These are phyloP conservation scores for Mythimna vitellina DNA, from an alignment of 2,888 invertebrate species.

Conservation along the genomic window DNA sequence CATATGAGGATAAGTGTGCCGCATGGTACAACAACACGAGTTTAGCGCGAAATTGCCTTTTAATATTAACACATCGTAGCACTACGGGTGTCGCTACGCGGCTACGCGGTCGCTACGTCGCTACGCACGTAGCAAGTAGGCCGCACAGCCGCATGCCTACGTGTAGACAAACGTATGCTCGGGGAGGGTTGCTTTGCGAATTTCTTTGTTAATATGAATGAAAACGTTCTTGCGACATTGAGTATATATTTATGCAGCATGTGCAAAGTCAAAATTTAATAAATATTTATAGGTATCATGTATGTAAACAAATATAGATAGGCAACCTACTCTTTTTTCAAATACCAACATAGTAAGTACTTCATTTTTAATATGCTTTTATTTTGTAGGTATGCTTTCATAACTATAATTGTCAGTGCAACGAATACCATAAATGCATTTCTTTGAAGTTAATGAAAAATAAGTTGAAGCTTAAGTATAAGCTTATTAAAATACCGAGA, in stretches of 20 bases:
- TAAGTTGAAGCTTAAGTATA: background rate
- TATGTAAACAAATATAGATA: background rate
- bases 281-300: background rate
- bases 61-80: slow-evolving; percentile 65
- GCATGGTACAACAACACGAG: slow-evolving; percentile 43
- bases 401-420: background rate
- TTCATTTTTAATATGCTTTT: too few species aligned
- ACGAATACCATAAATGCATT: background rate
- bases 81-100: slow-evolving; percentile 66
- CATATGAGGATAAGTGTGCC: slow-evolving; percentile 49
- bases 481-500: slow-evolving; percentile 23
- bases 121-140: slow-evolving; percentile 77
- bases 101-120: slow-evolving; percentile 62
- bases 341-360: too few species aligned
- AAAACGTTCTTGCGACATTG: slow-evolving; percentile 6
- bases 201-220: slow-evolving; percentile 11
- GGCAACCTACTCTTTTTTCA: too few species aligned
- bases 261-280: background rate
- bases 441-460: background rate
- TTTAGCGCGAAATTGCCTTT: slow-evolving; percentile 60
- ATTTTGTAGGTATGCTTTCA: too few species aligned
- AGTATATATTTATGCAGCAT: background rate
- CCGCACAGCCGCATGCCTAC: slow-evolving; percentile 73
- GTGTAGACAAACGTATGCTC: slow-evolving; percentile 69
- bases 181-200: slow-evolving; percentile 24